Evolutionary conservation across 2,113 vertebrate genomes (phyloP).

Genomic region (Smithornis capensis): DNA sequence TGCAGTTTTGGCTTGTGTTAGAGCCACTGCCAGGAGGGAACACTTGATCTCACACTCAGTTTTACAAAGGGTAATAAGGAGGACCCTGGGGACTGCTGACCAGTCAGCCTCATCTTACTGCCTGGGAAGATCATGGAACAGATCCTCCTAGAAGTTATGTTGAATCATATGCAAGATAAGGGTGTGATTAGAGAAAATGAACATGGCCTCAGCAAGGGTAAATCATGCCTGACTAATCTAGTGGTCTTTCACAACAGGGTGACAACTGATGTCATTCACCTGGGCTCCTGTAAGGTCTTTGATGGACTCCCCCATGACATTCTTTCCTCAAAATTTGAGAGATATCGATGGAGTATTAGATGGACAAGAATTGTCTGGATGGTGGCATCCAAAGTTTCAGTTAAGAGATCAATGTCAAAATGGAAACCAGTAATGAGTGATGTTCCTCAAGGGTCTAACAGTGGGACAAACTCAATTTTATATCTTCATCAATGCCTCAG

Average conservation of each 20-base stretch:
- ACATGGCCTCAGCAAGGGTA: background rate
- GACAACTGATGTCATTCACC: background rate
- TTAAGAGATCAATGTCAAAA: background rate
- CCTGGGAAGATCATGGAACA: background rate
- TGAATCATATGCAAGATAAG: background rate
- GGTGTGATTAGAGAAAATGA: background rate
- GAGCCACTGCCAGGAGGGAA: background rate
- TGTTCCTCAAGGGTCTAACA: background rate
- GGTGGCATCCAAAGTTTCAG: background rate
- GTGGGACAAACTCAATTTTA: background rate
- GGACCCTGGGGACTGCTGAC: background rate
- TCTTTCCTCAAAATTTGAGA: background rate
- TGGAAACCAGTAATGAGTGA: background rate
- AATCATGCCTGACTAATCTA: background rate
- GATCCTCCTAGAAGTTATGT: background rate
- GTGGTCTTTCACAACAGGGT: background rate
- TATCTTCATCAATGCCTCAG: background rate
- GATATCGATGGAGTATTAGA: background rate
- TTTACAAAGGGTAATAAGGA: background rate
- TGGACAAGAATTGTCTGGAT: background rate
- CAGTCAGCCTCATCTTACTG: background rate
- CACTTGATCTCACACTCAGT: accelerated
- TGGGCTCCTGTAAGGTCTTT: background rate
- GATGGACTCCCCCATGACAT: background rate
- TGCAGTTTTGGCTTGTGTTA: background rate